Base-by-base conservation (phyloP, 2,113 vertebrate genomes). In the Urocynchramus pylzowi region DNA sequence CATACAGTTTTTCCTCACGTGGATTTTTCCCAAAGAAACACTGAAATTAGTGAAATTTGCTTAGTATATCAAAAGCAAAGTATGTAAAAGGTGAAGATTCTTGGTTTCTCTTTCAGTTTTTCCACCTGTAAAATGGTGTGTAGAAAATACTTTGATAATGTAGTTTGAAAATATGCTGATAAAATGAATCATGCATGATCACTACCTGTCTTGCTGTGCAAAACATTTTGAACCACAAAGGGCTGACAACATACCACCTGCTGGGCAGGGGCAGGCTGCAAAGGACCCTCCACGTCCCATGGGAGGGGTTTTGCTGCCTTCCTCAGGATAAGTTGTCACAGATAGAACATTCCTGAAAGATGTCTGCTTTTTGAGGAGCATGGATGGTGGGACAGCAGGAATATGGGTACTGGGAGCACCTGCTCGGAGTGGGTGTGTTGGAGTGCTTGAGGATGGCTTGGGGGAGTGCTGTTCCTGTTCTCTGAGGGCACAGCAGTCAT, bases 381-480 rank as follows among this genome's bases (percentile, higher is more conserved):
- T 0, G 4, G 12, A 9, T 23, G 27, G 52, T 41, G 56, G 27
- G 16, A 17, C 37, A n/a, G 56, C 23, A 28, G 18, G 33, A 89
- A 52, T 47, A 20, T 0, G 3, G 17, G 19, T 15, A 7, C 16
- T 67, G 37, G 35, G 30, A 73, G 10, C 56, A 50, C 35, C 28
- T n/a, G 11, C 26, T 76, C 14, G 12, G 28, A 15, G 26, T 21
- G 6, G 8, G 6, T 67, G 22, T 9, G 4, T 47, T 49, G 5
- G 19, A 45, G 31, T 24, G 61, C 35, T 13, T 3, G 6, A 0
- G 2, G 41, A 22, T 57, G 37, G 23, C 23, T 39, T 0, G 9
- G 27, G 56, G 47, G 27, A 27, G n/a, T 7, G 19, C 18, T 2
- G 3, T 11, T 52, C 16, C 76, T 7, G 7, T 24, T 6, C 42